Conservation (phyloP, 2,113 vertebrate species). For the Platichthys flesus region DNA sequence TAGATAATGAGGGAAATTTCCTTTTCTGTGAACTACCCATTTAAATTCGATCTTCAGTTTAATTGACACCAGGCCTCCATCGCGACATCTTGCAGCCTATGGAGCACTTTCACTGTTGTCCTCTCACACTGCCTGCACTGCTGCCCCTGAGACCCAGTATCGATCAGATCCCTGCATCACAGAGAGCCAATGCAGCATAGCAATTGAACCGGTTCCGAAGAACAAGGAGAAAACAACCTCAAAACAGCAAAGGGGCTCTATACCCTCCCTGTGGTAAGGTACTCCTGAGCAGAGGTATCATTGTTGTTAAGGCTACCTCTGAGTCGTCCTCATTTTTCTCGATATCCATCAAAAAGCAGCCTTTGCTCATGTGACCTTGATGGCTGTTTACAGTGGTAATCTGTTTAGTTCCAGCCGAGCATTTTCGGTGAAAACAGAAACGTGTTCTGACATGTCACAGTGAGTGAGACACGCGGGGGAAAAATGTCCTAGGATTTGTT, state of each 20-base stretch:
- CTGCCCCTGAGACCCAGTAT: conserved; percentile 69
- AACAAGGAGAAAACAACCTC: conserved; percentile 30
- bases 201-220: conserved; percentile 45
- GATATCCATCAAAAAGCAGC: conserved; percentile 33
- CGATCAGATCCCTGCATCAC: conserved; percentile 64
- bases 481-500: conserved; percentile 28
- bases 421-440: conserved; percentile 40
- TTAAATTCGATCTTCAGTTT: neutral
- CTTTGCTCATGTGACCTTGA: conserved; percentile 45
- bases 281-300: neutral
- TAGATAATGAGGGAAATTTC: no score
- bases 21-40: no score
- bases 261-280: conserved; percentile 20
- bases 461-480: neutral
- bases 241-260: conserved; percentile 9
- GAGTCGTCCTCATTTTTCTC: neutral
- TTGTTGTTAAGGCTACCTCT: neutral
- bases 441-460: conserved; percentile 55
- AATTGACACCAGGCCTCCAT: conserved; percentile 13
- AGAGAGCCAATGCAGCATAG: conserved; percentile 67
- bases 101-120: conserved; percentile 39
- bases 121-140: conserved; percentile 32
- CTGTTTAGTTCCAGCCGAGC: conserved; percentile 42
- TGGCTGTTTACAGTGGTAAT: conserved; percentile 50
- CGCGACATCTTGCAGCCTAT: conserved; percentile 20